A percentile compares a stretch with the other conserved stretches of the same genome.
phyloP scores from a whole-genome alignment of 2,113 vertebrate genomes.

The Panthera leo region DNA sequence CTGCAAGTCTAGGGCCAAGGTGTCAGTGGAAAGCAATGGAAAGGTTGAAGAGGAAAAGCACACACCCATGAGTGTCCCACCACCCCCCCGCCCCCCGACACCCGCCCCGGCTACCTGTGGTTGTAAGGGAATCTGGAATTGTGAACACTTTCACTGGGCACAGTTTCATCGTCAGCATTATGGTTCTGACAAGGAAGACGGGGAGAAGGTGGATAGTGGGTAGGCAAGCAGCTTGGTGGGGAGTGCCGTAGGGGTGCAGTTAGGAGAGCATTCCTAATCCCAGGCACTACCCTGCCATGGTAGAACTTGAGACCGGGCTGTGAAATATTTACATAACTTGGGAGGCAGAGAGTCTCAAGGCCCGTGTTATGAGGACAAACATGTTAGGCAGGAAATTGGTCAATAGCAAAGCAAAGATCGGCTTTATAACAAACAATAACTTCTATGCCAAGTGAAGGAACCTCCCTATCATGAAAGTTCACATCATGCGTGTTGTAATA shows the following conservation, averaged over 20 bases:
- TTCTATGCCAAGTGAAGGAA: neutral
- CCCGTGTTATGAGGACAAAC: neutral
- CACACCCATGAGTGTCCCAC: too few species aligned
- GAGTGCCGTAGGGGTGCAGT: accelerated
- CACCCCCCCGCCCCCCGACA: too few species aligned
- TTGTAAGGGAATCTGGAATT: neutral
- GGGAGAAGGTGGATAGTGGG: accelerated
- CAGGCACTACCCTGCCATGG: too few species aligned
- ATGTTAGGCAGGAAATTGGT: neutral
- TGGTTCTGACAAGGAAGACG: neutral
- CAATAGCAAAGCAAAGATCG: neutral
- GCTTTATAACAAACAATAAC: neutral
- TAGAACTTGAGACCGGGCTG: neutral
- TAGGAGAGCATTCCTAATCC: neutral
- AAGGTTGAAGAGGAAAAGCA: neutral
- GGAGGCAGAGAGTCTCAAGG: neutral
- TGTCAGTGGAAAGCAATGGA: neutral
- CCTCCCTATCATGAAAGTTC: neutral
- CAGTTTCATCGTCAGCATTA: neutral
- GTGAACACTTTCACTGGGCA: neutral
- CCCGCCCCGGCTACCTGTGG: accelerated
- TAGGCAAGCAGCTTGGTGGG: accelerated
- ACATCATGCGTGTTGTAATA: too few species aligned
- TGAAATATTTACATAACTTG: neutral
- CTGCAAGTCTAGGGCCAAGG: neutral